phyloP scores from a whole-genome alignment of 2,113 vertebrate genomes.

The Neotoma lepida region DNA sequence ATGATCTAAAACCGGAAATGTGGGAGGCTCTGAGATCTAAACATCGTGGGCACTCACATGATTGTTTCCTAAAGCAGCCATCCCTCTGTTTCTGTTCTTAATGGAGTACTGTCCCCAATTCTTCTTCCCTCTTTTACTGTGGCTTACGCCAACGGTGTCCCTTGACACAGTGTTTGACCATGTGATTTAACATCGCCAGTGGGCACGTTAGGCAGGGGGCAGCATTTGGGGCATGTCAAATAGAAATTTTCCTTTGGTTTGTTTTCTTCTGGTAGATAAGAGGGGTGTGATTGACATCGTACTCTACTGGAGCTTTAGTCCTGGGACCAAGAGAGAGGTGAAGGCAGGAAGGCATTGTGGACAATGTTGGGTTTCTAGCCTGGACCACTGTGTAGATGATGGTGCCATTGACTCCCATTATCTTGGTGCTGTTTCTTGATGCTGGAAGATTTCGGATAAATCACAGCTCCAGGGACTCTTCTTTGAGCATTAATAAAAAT shows the following conservation, averaged over 20 bases:
- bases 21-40: not conserved
- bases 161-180: not conserved
- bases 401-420: not conserved
- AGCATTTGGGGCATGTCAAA: not conserved
- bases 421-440: not conserved
- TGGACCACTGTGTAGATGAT: too few species aligned
- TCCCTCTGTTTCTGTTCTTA: not conserved
- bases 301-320: not conserved
- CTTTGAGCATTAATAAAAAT: constrained; percentile 25
- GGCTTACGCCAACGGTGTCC: not conserved
- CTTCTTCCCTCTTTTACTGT: not conserved
- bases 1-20: not conserved
- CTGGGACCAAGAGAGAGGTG: not conserved
- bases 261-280: not conserved
- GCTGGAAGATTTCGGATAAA: not conserved
- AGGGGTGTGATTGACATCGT: not conserved
- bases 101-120: not conserved
- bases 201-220: not conserved
- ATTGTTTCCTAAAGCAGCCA: not conserved
- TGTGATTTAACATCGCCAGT: not conserved
- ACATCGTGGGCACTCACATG: not conserved
- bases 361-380: not conserved
- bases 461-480: not conserved
- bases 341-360: not conserved
- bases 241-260: not conserved